A percentile compares a stretch with the other conserved stretches of the same genome.
Evolutionary conservation across 92 coral and sea anemone species (phyloP).

Genomic region (Epizoanthus stellaris): DNA sequence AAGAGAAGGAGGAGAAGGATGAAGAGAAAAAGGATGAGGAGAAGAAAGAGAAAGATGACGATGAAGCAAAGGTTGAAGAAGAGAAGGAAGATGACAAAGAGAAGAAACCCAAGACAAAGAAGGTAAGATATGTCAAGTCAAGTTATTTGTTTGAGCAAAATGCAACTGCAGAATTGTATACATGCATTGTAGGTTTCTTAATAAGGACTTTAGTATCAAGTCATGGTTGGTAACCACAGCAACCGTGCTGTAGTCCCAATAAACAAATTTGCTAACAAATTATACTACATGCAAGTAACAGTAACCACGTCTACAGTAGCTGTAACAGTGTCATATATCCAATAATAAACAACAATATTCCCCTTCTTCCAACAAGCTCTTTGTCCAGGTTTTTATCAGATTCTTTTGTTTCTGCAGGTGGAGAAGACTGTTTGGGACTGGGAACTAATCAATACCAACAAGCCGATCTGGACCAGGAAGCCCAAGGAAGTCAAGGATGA

Average conservation of each 20-base stretch:
- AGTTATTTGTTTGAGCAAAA: no score
- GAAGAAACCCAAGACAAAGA: constrained; percentile 96
- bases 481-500: constrained; percentile 97
- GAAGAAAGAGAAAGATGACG: constrained; percentile 67
- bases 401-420: constrained; percentile 55
- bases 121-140: constrained; percentile 49
- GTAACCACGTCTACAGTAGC: no score
- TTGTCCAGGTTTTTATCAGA: background rate
- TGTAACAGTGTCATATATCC: no score
- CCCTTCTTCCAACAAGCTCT: background rate
- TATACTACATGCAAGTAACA: no score
- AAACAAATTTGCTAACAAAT: no score
- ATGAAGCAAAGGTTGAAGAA: constrained; percentile 79
- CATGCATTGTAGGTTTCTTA: background rate
- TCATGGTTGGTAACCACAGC: background rate
- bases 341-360: no score
- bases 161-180: no score
- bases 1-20: constrained; percentile 70
- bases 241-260: background rate
- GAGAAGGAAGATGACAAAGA: constrained; percentile 89
- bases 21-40: constrained; percentile 66
- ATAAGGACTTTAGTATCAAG: background rate
- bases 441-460: constrained; percentile 96
- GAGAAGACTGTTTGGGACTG: constrained; percentile 99
- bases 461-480: constrained; percentile 97